phyloP scores from a whole-genome alignment of 2,888 invertebrate species.

The Trichacis sp. region DNA sequence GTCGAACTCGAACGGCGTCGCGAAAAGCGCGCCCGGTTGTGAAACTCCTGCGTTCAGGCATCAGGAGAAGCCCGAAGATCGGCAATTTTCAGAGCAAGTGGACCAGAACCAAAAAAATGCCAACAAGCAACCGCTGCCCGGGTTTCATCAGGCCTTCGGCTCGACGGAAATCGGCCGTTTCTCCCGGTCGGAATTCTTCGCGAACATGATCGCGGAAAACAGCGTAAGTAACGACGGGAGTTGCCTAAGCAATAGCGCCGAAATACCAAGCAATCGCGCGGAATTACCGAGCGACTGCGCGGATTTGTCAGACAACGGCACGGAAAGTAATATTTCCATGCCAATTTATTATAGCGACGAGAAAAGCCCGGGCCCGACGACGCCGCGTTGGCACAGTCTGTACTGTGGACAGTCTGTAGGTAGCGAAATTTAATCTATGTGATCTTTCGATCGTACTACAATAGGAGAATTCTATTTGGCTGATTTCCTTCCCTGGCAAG shows the following conservation, averaged over 20 bases:
- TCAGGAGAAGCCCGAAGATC: constrained; percentile 16
- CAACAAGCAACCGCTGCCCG: constrained; percentile 76
- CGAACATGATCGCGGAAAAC: constrained; percentile 72
- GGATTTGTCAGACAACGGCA: constrained; percentile 17
- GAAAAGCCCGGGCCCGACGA: constrained; percentile 45
- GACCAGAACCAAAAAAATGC: constrained; percentile 45
- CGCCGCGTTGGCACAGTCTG: constrained; percentile 65
- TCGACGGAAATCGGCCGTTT: constrained; percentile 89
- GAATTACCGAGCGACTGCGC: constrained; percentile 26
- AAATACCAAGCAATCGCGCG: constrained; percentile 18
- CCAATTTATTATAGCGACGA: constrained; percentile 47
- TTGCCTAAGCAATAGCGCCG: constrained; percentile 23
- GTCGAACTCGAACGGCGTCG: constrained; percentile 26
- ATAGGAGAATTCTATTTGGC: too few relatives aligned
- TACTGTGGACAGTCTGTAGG: constrained; percentile 65
- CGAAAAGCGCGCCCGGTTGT: constrained; percentile 23
- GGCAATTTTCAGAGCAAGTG: constrained; percentile 43
- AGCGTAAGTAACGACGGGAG: constrained; percentile 60
- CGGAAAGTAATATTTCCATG: constrained; percentile 26
- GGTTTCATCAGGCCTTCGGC: constrained; percentile 88
- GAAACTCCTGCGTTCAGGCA: constrained; percentile 11
- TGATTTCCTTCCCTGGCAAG: too few relatives aligned
- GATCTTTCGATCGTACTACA: background rate
- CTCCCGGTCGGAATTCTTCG: constrained; percentile 76
- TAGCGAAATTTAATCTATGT: constrained; percentile 58